phyloP scores from a whole-genome alignment of 2,888 invertebrate genomes.

The Papilio gigon region DNA sequence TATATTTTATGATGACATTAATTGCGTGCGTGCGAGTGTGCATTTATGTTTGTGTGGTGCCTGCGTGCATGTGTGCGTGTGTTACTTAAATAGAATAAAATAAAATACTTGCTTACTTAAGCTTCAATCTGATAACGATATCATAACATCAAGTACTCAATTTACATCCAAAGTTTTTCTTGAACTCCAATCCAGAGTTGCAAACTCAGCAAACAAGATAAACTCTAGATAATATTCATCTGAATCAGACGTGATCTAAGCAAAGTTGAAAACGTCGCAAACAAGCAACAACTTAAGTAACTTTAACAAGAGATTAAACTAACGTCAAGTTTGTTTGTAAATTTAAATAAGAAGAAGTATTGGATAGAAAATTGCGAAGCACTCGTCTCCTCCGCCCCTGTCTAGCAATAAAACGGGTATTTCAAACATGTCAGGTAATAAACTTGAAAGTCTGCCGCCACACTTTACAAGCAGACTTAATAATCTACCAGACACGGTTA shows the following conservation, averaged over 20 bases:
- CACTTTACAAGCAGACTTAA: constrained; percentile 58
- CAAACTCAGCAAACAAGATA: constrained; percentile 1
- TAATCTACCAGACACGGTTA: constrained; percentile 51
- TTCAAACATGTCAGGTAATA: constrained; percentile 80
- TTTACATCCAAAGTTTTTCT: background rate
- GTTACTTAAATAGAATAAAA: too few species aligned
- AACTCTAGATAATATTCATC: constrained; percentile 14
- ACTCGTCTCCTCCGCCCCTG: constrained; percentile 46
- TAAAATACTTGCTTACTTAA: too few species aligned
- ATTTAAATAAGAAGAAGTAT: constrained; percentile 42
- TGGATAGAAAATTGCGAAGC: constrained; percentile 54
- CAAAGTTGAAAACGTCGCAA: constrained; percentile 2
- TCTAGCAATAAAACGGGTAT: constrained; percentile 74
- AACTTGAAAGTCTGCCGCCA: constrained; percentile 72
- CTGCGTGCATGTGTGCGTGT: too few species aligned
- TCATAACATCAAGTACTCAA: background rate
- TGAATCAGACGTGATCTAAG: constrained; percentile 12
- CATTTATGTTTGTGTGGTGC: too few species aligned
- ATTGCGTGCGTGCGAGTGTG: too few species aligned
- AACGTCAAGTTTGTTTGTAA: constrained; percentile 25
- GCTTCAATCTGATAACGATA: background rate
- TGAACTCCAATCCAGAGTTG: background rate
- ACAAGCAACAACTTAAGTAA: constrained; percentile 27
- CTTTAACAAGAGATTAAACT: constrained; percentile 24
- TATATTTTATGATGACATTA: too few species aligned